Percentiles rank a stretch among this genome's conserved stretches.
Evolutionary conservation across 1,140 invertebrate genomes (phyloP).

Genomic region (Drosophila bocki): DNA sequence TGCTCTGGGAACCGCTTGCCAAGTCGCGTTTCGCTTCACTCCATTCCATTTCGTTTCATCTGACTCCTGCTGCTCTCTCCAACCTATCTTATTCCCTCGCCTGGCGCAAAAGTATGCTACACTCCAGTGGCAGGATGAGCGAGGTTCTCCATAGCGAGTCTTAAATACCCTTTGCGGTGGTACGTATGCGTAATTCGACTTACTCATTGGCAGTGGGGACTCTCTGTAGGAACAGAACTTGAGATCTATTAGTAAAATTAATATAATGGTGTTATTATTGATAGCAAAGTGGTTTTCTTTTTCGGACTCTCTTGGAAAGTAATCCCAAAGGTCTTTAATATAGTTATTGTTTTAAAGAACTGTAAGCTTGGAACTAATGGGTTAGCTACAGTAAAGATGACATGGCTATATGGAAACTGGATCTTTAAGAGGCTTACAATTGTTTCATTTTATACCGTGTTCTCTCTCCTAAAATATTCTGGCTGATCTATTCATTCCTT

Average conservation of each 20-base stretch:
- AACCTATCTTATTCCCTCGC: neutral
- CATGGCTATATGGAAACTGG: neutral
- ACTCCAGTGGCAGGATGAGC: neutral
- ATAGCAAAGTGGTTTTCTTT: no score
- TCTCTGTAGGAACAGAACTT: neutral
- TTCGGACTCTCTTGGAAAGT: neutral
- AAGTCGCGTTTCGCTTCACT: constrained; percentile 29
- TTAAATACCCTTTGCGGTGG: constrained; percentile 10
- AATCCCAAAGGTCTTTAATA: neutral
- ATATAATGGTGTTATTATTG: neutral
- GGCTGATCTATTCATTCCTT: neutral
- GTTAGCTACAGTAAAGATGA: neutral
- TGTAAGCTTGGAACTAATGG: no score
- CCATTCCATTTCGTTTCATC: constrained; percentile 37
- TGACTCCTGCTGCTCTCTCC: constrained; percentile 7
- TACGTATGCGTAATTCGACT: neutral
- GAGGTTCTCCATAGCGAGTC: neutral
- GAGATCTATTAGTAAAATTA: neutral
- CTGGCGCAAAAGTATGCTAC: constrained; percentile 15
- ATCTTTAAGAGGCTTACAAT: neutral
- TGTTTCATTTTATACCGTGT: neutral
- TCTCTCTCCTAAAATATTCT: no score
- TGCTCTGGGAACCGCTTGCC: constrained; percentile 41
- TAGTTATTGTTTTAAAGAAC: neutral
- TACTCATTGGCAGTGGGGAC: no score